phyloP scores from a whole-genome alignment of 2,113 vertebrate genomes.

The Tonatia bakeri region DNA sequence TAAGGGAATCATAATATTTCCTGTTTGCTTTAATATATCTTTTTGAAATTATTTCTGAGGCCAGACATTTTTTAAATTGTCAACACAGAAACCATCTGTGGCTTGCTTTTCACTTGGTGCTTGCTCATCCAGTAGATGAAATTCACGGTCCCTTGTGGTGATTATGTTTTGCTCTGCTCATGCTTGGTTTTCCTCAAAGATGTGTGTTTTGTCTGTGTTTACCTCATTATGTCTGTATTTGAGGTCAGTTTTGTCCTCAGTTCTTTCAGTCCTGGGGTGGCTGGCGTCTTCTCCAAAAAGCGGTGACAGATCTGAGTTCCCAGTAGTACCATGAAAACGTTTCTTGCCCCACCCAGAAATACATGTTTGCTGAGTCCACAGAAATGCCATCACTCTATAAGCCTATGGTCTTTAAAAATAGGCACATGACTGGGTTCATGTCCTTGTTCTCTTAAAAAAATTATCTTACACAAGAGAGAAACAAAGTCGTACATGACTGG shows the following conservation, averaged over 20 bases:
- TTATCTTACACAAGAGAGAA: background rate
- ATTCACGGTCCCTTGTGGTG: background rate
- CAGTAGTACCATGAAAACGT: background rate
- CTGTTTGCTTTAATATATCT: background rate
- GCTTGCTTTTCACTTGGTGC: background rate
- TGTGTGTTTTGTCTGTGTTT: background rate
- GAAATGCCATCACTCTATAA: fast-evolving
- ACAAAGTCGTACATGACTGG: background rate
- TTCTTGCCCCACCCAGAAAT: background rate
- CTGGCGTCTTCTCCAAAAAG: background rate
- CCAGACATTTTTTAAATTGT: background rate
- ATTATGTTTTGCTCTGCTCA: background rate
- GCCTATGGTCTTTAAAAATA: background rate
- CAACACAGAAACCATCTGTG: too few species aligned
- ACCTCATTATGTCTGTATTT: background rate
- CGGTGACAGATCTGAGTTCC: background rate
- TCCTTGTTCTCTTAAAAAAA: background rate
- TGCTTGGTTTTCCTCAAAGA: background rate
- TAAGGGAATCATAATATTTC: background rate
- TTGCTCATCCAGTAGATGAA: background rate
- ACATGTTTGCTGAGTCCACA: background rate
- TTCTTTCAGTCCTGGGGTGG: background rate
- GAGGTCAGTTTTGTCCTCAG: background rate
- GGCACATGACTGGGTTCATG: background rate
- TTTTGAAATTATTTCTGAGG: background rate